Conservation (phyloP, 2,797 vertebrate genomes). For the Tiaroga cobitis region DNA sequence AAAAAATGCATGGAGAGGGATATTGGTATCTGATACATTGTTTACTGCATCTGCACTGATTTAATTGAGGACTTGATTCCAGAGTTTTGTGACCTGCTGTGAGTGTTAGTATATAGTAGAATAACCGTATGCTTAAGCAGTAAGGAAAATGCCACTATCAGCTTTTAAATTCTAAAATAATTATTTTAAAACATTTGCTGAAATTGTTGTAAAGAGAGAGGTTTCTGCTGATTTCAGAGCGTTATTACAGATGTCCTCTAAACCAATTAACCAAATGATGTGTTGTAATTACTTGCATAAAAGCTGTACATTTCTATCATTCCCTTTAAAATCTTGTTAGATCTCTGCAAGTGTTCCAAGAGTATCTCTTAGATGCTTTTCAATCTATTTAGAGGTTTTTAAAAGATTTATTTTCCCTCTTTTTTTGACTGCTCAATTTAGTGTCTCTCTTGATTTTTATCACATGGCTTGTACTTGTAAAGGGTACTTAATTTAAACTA, state of each 20-base stretch:
- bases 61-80: slow-evolving; percentile 15
- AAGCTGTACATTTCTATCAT: background rate
- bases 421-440: background rate
- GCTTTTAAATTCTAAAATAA: background rate
- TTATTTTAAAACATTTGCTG: background rate
- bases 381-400: background rate
- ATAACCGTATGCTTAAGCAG: background rate
- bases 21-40: background rate
- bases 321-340: slow-evolving; percentile 6
- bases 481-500: background rate
- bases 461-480: background rate
- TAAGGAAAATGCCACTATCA: background rate
- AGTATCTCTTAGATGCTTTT: background rate
- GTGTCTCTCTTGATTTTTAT: background rate
- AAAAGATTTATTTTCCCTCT: background rate
- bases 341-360: background rate
- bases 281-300: background rate
- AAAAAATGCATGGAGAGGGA: background rate
- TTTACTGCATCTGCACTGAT: background rate
- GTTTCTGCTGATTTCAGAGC: background rate
- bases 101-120: background rate
- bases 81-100: slow-evolving; percentile 21
- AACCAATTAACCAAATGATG: slow-evolving; percentile 6
- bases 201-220: background rate
- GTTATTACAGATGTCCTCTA: background rate